Evolutionary conservation across 2,888 invertebrate species (phyloP), one percentile per base, ranked within the genome.

Genomic region (Sminthurides aquaticus): DNA sequence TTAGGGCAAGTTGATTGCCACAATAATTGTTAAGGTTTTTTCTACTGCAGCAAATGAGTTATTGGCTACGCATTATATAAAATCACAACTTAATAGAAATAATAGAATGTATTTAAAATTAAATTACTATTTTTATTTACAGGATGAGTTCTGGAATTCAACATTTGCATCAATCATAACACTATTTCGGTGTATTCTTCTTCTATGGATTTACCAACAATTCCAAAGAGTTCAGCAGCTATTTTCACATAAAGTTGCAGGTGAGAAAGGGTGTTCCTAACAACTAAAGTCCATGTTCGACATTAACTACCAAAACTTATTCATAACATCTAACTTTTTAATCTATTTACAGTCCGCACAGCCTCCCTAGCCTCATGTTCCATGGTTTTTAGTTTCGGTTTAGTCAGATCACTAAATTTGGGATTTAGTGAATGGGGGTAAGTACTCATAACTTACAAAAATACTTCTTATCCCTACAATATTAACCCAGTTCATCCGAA

Each of bases 81-180:
- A n/a, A n/a, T n/a, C n/a, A n/a, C n/a, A n/a, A n/a, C n/a, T n/a
- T n/a, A n/a, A n/a, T n/a, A n/a, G n/a, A n/a, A n/a, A n/a, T n/a
- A n/a, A n/a, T n/a, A n/a, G n/a, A n/a, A n/a, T n/a, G n/a, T n/a
- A n/a, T n/a, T n/a, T n/a, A n/a, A n/a, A n/a, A n/a, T n/a, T n/a
- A n/a, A 15, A 34, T 34, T 34, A 34, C 43, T 34, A 34, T n/a
- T n/a, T n/a, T n/a, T n/a, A n/a, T n/a, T n/a, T 52, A 52, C 52
- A 52, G 52, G 20, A 22, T 20, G 22, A 20, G 11, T 20, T 52
- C 11, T 52, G 52, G 52, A 5, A 15, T 20, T 52, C 52, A 8
- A 20, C 52, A 5, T 22, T 52, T 15, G 18, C 22, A 8, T 52
- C 52, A 8, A 8, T 52, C 15, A 5, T 52, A 20, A 52, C 52